Base-by-base conservation (phyloP, 2,113 vertebrate species). In the Bubo bubo region DNA sequence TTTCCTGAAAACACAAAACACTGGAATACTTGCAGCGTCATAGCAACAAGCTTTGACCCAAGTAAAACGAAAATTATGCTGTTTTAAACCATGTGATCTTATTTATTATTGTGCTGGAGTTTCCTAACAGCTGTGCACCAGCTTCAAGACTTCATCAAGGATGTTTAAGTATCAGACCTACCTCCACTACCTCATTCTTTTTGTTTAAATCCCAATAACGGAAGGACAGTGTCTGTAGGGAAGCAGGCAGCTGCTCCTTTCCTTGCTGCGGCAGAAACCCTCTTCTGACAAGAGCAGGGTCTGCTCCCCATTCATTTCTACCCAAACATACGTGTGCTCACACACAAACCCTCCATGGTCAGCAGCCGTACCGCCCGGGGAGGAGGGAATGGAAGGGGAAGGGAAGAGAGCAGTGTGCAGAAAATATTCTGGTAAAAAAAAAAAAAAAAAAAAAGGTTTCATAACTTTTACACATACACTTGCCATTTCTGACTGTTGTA, bases 351-450 rank as follows among this genome's bases (percentile, higher is more conserved):
- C 58, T 66, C 32, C 34, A 3, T 0, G 10, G 53, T 53, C 74
- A 41, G 70, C 75, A 66, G 62, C 47, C 8, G 0, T 2, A 19
- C 16, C 1, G 1, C n/a, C 28, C 0, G 1, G 43, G 56, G 28
- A 63, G 37, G 30, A n/a, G 27, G 27, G 14, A 56, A 22, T 1
- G 0, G 9, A 35, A 34, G 41, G 58, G 34, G 37, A 63, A 41
- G 17, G 34, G 28, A 27, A 67, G 64, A 77, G 34, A 32, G 6
- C 0, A 0, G 8, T 6, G 6, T 5, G 20, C 1, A 4, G 34
- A 50, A 66, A 9, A 16, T 6, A 28, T 17, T 35, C 39, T 13
- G 21, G 27, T 45, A 4, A n/a, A n/a, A 39, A 64, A 64, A 27
- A 27, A 39, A 64, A 64, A 27, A 27, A 24, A 43, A 17, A 26